Conservation (phyloP, 2,888 invertebrate species). For the Ophion obscuratus region DNA sequence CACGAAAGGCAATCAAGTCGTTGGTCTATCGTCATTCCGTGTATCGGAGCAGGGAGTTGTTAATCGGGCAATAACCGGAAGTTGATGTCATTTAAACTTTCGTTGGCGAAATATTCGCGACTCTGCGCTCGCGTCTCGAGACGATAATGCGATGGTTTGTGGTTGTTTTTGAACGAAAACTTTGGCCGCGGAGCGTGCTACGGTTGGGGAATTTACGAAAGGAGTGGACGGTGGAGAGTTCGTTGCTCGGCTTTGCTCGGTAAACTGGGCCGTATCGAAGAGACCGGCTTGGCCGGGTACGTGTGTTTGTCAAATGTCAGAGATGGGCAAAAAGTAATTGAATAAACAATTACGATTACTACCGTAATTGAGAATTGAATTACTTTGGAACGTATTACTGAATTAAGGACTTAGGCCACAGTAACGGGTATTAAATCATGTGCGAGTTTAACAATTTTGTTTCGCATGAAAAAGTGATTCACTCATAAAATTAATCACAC, state of each 20-base stretch:
- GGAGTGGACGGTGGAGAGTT: background rate
- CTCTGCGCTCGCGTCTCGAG: background rate
- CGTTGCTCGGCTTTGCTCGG: background rate
- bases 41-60: background rate
- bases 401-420: too few species aligned
- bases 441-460: too few species aligned
- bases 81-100: background rate
- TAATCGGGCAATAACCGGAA: background rate
- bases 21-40: background rate
- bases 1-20: background rate
- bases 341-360: too few species aligned
- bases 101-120: background rate
- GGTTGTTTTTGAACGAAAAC: background rate
- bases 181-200: constrained; percentile 28
- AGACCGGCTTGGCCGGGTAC: constrained; percentile 63
- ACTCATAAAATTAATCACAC: too few species aligned
- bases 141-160: background rate
- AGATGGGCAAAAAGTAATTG: too few species aligned
- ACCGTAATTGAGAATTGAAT: too few species aligned
- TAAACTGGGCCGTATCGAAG: constrained; percentile 21
- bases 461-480: too few species aligned
- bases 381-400: too few species aligned
- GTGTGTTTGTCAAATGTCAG: constrained; percentile 82
- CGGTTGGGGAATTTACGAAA: constrained; percentile 44
- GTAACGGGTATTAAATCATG: too few species aligned